Base-by-base conservation (phyloP, 2,113 vertebrate genomes). In the Tiliqua scincoides region DNA sequence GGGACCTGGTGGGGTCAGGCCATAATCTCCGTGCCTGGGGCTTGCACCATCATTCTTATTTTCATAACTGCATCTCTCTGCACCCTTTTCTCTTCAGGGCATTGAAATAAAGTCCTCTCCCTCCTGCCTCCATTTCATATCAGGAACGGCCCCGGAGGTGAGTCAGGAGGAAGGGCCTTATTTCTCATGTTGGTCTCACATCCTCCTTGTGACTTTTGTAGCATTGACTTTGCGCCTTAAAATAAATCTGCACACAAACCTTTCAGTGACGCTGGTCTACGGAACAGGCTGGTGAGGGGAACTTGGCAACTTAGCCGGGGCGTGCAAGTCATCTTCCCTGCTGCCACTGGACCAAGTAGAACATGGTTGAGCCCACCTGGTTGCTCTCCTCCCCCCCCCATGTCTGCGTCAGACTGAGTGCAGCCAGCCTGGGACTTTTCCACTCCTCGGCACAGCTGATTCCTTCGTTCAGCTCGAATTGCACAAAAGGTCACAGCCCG, bases 81-180 rank as follows among this genome's bases (percentile, higher is more conserved):
- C n/a, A 59, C 62, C 57, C 43, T 73, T 74, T 21, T 10, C 43
- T 83, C 7, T 74, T 3, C 90, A 98, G 98, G 97, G 97, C 57
- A 96, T 99, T 1, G 95, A 98, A 93, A 97, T 99, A 91, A 96
- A 97, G 1, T 98, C 98, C 91, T 98, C 97, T 12, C 95, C 95
- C 91, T 98, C 96, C 89, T 96, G 96, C 90, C 97, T 97, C 86
- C 98, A 99, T 94, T 98, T 97, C 0, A 96, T 99, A 93, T 97
- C 97, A 1, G 96, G 87, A 0, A 93, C 96, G 32, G 87, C 91
- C 6, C 57, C 93, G 0, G 96, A 98, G 98, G 98, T 99, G 85
- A 95, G 94, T 91, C 1, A 4, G 43, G 43, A 48, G 43, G 43
- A 0, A 43, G 6, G 57, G 40, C n/a, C n/a, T 68, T 79, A 62